Evolutionary conservation across 2,113 vertebrate species (phyloP), one percentile per base, ranked within the genome.

Genomic region (Oryzias javanicus): DNA sequence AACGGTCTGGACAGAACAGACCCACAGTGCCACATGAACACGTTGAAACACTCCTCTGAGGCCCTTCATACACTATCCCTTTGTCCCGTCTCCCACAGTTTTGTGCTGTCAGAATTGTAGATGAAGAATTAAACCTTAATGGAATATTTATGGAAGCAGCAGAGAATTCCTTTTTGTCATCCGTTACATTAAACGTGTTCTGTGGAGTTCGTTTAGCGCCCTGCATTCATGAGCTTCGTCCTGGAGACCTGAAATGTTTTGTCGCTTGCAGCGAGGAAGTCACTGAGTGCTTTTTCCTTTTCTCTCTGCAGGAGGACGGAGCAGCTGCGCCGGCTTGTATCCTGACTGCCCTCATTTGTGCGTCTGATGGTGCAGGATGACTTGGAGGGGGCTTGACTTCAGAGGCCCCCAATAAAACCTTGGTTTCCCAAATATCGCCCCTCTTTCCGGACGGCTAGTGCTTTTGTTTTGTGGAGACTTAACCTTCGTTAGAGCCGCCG

Each of bases 221-320:
- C 16, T 17, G 5, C n/a, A 19, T 10, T 10, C 19, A 10, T 7
- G 19, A 17, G 44, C 44, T 16, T 24, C 24, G 16, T 25, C n/a
- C 4, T 52, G 41, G 14, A 56, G 17, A 42, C 4, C 44, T 51
- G 7, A 27, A 71, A 35, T 49, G 64, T 67, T 76, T 71, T 78
- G 22, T 48, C 45, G 57, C 55, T 84, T 72, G 72, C 70, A 66
- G 72, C 8, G 55, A 80, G 83, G 86, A 83, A 81, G 80, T 83
- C 67, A 70, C 66, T 4, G 14, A 63, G 49, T 59, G 64, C 52
- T 60, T 76, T 64, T 81, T 87, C 64, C 68, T 76, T 54, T 70
- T 74, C 61, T 79, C 63, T 82, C 76, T 60, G 35, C 76, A 82
- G 82, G 69, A 80, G 74, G 73, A 78, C 48, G 13, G 56, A 66